phyloP scores from a whole-genome alignment of 2,113 vertebrate genomes.

The Canis aureus region DNA sequence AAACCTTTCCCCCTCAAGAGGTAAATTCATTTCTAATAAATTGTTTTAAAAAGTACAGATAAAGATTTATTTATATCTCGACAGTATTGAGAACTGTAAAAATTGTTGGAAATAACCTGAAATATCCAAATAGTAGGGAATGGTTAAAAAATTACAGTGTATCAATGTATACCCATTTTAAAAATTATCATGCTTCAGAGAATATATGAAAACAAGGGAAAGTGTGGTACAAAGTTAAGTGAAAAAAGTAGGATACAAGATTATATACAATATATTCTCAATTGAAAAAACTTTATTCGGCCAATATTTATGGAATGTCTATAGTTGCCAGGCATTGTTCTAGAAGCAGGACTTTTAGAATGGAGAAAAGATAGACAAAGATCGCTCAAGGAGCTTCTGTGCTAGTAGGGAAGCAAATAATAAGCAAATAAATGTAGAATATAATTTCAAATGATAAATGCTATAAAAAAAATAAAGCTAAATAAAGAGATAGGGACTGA shows the following conservation, averaged over 20 bases:
- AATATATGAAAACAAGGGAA: slow-evolving; percentile 26
- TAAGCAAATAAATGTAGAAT: neutral
- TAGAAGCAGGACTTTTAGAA: neutral
- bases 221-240: slow-evolving; percentile 42
- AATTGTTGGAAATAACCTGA: slow-evolving; percentile 50
- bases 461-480: neutral
- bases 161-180: neutral
- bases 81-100: slow-evolving; percentile 38
- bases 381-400: neutral
- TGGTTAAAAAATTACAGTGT: neutral
- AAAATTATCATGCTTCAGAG: neutral
- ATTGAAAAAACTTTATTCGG: neutral
- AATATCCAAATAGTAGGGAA: neutral
- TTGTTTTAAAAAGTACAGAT: slow-evolving; percentile 53
- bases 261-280: neutral
- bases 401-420: neutral
- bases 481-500: neutral
- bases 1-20: slow-evolving; percentile 81
- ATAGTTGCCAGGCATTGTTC: neutral
- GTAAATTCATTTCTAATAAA: slow-evolving; percentile 81
- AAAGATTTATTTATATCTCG: slow-evolving; percentile 40
- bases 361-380: neutral
- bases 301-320: slow-evolving; percentile 8
- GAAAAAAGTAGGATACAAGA: slow-evolving; percentile 42
- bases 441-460: slow-evolving; percentile 2